Evolutionary conservation across 2,888 invertebrate genomes (phyloP).

Genomic region (Lymantria monacha): DNA sequence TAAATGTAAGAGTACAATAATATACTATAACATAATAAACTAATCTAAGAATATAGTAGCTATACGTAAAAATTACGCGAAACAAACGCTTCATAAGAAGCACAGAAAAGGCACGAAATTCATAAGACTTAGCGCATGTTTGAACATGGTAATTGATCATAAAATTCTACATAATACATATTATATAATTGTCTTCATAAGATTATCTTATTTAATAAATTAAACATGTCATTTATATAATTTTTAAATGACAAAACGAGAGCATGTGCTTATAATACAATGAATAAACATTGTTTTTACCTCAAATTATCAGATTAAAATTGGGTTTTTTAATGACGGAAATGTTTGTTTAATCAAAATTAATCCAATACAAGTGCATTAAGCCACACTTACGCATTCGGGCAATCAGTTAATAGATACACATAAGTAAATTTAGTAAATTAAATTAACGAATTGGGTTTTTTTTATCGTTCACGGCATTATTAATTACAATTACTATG

Average conservation of each 20-base stretch:
- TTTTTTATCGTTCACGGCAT: too few species aligned
- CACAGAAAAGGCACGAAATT: slow-evolving; percentile 77
- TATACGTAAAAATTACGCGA: slow-evolving; percentile 44
- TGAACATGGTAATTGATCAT: slow-evolving; percentile 23
- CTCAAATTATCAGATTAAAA: too few species aligned
- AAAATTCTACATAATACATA: slow-evolving; percentile 34
- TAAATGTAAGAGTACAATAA: slow-evolving; percentile 24
- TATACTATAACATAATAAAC: slow-evolving; percentile 27
- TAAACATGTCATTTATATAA: slow-evolving; percentile 15
- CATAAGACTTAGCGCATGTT: slow-evolving; percentile 71
- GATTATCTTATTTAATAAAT: slow-evolving; percentile 22
- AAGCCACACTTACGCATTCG: too few species aligned
- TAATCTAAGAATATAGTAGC: slow-evolving; percentile 26
- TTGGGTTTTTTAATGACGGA: too few species aligned
- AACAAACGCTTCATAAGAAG: slow-evolving; percentile 63
- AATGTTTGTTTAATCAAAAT: too few species aligned
- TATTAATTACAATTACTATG: too few species aligned
- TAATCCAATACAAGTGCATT: too few species aligned
- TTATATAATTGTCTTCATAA: slow-evolving; percentile 20
- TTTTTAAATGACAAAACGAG: not conserved
- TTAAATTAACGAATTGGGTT: too few species aligned
- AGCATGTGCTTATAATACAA: not conserved
- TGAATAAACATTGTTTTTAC: too few species aligned
- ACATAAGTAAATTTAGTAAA: too few species aligned
- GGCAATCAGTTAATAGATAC: too few species aligned